Evolutionary conservation across 1,140 invertebrate genomes (phyloP).

Genomic region (Augochlora pura): DNA sequence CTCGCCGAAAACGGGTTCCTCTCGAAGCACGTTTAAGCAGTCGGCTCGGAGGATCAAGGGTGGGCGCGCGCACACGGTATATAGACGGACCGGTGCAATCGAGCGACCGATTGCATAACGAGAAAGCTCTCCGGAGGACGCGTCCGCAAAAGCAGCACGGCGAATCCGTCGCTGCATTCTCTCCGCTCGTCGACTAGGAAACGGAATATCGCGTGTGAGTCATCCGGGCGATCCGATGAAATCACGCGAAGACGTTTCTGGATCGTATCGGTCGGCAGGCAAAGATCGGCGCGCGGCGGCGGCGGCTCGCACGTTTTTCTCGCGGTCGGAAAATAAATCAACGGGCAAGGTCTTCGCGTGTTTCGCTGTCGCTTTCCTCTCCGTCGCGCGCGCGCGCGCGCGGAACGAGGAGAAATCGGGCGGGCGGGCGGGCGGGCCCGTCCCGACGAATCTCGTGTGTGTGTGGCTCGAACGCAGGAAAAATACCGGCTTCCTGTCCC

Average conservation of each 20-base stretch:
- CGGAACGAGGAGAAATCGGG: slow-evolving; percentile 35
- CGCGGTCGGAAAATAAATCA: slow-evolving; percentile 38
- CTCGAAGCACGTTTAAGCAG: too few species aligned
- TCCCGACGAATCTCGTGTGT: neutral
- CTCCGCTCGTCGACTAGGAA: neutral
- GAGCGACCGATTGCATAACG: neutral
- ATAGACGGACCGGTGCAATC: too few species aligned
- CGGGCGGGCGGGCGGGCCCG: neutral
- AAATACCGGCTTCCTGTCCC: slow-evolving; percentile 29
- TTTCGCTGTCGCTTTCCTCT: neutral
- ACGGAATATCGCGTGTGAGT: slow-evolving; percentile 40
- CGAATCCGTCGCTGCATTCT: neutral
- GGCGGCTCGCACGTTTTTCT: slow-evolving; percentile 22
- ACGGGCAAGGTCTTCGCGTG: slow-evolving; percentile 37
- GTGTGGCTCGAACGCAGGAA: slow-evolving; percentile 15
- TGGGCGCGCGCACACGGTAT: too few species aligned
- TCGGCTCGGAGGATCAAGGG: too few species aligned
- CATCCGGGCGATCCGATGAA: slow-evolving; percentile 32
- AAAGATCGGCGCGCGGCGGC: slow-evolving; percentile 6
- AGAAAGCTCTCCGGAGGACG: slow-evolving; percentile 33
- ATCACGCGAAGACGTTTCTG: slow-evolving; percentile 44
- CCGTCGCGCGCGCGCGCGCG: neutral
- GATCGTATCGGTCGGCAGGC: slow-evolving; percentile 37
- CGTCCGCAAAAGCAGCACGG: neutral
- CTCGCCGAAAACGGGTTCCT: too few species aligned